Evolutionary conservation across 2,888 invertebrate species (phyloP), one percentile per base, ranked within the genome.

Genomic region (Nysson spinosus): DNA sequence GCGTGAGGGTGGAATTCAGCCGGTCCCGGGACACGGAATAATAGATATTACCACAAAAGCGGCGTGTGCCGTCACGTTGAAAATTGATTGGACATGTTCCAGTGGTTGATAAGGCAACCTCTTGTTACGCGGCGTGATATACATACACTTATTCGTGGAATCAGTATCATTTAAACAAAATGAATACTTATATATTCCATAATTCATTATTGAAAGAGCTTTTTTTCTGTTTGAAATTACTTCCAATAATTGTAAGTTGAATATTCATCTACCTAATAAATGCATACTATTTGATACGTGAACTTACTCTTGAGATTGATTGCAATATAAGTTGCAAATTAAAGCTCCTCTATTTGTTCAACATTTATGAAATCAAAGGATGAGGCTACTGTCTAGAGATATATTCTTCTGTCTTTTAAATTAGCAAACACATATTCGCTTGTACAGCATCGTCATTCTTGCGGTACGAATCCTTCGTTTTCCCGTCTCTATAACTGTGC

Each of bases 41-140:
- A 83, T 83, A 84, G 80, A 81, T 81, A 83, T 82, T 79, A 81
- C 83, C 79, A 79, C 80, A 80, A 75, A 77, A 78, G 79, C 81
- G 75, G 78, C 74, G 76, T 78, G 75, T 75, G 75, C 79, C 72
- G 75, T 74, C 77, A 72, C 72, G 70, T 65, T 72, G 77, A 80
- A 82, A 83, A 82, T 82, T 80, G 82, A 83, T 83, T 74, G 77
- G 78, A 78, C 80, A 73, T 78, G 78, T 75, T 78, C 64, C 60
- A 74, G 64, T 55, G 65, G 69, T 71, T 79, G 77, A 78, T 77
- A 75, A 76, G 72, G 64, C 67, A 55, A 51, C 58, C 58, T 71
- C 70, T 69, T 44, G 68, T 72, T 75, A 67, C 61, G 42, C 46
- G 51, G 32, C 34, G 32, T 47, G 37, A 55, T 57, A 52, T 50